phyloP scores from a whole-genome alignment of 2,797 vertebrate species.

The Ptychadena robeensis region DNA sequence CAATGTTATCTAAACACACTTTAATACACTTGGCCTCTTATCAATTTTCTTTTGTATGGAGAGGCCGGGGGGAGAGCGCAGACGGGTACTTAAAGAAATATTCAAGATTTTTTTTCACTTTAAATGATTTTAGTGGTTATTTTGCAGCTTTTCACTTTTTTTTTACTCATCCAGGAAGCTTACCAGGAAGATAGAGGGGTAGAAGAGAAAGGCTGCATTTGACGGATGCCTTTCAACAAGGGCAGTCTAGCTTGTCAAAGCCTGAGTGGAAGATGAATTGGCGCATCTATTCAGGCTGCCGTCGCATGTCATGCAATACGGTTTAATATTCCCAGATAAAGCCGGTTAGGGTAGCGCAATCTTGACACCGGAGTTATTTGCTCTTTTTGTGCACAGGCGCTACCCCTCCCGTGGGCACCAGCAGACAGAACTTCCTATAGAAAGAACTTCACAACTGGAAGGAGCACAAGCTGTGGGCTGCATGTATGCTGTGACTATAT shows the following conservation, averaged over 20 bases:
- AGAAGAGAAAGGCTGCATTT: slow-evolving; percentile 75
- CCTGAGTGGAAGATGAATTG: slow-evolving; percentile 92
- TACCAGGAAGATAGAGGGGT: slow-evolving; percentile 71
- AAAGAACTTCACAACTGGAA: too few relatives aligned
- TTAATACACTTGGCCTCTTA: slow-evolving; percentile 84
- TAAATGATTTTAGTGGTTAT: slow-evolving; percentile 79
- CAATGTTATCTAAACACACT: slow-evolving; percentile 93
- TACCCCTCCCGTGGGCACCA: slow-evolving; percentile 45
- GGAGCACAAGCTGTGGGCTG: too few relatives aligned
- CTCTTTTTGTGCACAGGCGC: slow-evolving; percentile 62
- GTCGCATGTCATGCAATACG: slow-evolving; percentile 87
- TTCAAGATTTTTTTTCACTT: slow-evolving; percentile 71
- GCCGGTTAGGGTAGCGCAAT: slow-evolving; percentile 91
- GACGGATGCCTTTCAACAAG: slow-evolving; percentile 98
- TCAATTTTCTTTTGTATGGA: slow-evolving; percentile 82
- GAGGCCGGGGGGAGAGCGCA: slow-evolving; percentile 10
- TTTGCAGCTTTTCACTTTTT: slow-evolving; percentile 87
- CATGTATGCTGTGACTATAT: too few relatives aligned
- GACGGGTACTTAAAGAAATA: slow-evolving; percentile 78
- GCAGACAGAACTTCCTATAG: not conserved
- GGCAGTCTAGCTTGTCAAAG: slow-evolving; percentile 99
- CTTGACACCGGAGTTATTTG: slow-evolving; percentile 80
- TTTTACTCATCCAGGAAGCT: slow-evolving; percentile 76
- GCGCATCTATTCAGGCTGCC: slow-evolving; percentile 90
- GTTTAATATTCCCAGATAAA: slow-evolving; percentile 98